Percentiles rank a stretch among this genome's conserved stretches.
Evolutionary conservation across 1,140 invertebrate species (phyloP).

Genomic region (Drosophila lacertosa): DNA sequence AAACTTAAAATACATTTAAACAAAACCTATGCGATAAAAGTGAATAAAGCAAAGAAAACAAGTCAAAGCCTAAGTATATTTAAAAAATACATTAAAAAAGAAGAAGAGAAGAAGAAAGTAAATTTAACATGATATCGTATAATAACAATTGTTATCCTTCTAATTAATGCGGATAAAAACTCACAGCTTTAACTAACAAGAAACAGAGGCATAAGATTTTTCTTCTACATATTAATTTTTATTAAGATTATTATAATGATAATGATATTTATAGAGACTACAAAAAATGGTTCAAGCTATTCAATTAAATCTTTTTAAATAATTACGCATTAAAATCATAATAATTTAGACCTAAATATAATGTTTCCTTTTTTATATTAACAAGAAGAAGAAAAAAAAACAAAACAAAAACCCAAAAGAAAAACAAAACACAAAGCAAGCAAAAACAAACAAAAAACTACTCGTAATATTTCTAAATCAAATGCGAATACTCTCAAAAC

Average conservation of each 20-base stretch:
- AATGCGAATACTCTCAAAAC: conserved; percentile 61
- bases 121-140: conserved; percentile 21
- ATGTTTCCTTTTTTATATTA: conserved; percentile 78
- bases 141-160: conserved; percentile 74
- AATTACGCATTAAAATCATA: conserved; percentile 75
- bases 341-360: conserved; percentile 76
- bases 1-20: neutral
- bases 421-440: conserved; percentile 16
- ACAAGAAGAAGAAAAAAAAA: conserved; percentile 32
- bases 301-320: conserved; percentile 75
- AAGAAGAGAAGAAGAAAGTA: conserved; percentile 30
- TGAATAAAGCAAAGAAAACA: conserved; percentile 35
- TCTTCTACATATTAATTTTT: conserved; percentile 82
- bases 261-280: conserved; percentile 75
- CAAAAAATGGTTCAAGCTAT: conserved; percentile 71
- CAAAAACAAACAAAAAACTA: conserved; percentile 57
- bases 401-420: conserved; percentile 29
- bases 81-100: conserved; percentile 54
- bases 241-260: conserved; percentile 74
- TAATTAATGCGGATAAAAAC: conserved; percentile 82
- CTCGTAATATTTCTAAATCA: conserved; percentile 46
- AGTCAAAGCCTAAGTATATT: conserved; percentile 71
- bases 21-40: conserved; percentile 17
- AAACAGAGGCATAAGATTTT: conserved; percentile 82
- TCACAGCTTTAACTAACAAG: conserved; percentile 80